Evolutionary conservation across 2,797 vertebrate genomes (phyloP), one percentile per base, ranked within the genome.

Genomic region (Tauraco hartlaubi): DNA sequence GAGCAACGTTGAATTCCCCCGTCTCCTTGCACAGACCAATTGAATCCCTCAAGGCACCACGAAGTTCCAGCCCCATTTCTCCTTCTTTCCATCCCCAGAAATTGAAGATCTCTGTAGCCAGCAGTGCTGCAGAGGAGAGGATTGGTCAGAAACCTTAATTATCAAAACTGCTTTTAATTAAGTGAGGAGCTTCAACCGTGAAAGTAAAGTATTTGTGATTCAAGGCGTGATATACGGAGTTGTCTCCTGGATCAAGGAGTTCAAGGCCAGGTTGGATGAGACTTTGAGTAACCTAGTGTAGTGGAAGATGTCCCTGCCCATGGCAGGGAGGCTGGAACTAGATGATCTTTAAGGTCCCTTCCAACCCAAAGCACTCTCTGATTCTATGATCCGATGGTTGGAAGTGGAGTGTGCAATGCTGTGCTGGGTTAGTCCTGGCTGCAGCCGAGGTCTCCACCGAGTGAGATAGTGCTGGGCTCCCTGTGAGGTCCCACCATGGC

Each of bases 391-490:
- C 54, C 2, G 4, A 5, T 15, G 64, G 35, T 3, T 56, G 55
- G 78, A 61, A 35, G 37, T 2, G 15, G 37, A 3, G 51, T 43
- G 58, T 29, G n/a, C 6, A 25, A 13, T 0, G 6, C 15, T 13
- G 56, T 46, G 49, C 39, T 0, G 7, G 33, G 28, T 52, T 51
- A 12, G 33, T 46, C 73, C 66, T 14, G 33, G 29, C 41, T 55
- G 25, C 15, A 12, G 41, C 66, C 3, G 1, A 23, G 46, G 29
- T 54, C 61, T 48, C 15, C 0, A 0, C 48, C 0, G 22, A 15
- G 52, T 28, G 61, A 68, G 55, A 17, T 20, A 49, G 37, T 67
- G 25, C 54, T 46, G 55, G 21, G 49, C n/a, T 58, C 33, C 29
- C 26, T 1, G 2, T 0, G 5, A 22, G 9, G 26, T 55, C 77